Conservation (phyloP, 2,113 vertebrate species). For the Halcyon malimbica region DNA sequence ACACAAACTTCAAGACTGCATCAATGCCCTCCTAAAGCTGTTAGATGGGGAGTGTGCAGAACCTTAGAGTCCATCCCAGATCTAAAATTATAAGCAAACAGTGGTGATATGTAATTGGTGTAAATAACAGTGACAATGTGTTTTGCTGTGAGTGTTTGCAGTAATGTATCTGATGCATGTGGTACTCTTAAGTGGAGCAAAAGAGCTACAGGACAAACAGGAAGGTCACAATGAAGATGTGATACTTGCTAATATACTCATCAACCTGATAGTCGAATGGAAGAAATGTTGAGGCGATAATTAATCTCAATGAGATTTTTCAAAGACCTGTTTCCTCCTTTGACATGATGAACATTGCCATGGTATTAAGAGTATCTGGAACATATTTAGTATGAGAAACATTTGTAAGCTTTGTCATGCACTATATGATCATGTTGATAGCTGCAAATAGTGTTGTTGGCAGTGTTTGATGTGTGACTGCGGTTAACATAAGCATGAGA, state of each 20-base stretch:
- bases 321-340: background rate
- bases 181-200: background rate
- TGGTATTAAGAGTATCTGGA: background rate
- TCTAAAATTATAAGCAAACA: background rate
- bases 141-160: background rate
- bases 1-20: background rate
- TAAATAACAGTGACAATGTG: background rate
- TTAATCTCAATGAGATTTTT: background rate
- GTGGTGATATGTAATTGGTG: background rate
- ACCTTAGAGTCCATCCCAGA: background rate
- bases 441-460: background rate
- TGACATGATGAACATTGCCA: background rate
- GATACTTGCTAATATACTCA: background rate
- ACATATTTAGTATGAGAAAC: background rate
- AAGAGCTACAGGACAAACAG: background rate
- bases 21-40: background rate
- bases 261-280: no score
- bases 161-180: background rate
- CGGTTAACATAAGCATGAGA: background rate
- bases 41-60: background rate
- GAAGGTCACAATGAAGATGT: background rate
- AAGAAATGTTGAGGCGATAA: background rate
- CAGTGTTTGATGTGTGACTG: background rate
- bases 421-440: background rate
- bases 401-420: background rate